These are phyloP conservation scores for Formica aserva DNA, from an alignment of 2,888 invertebrate species.

Conservation along the genomic window DNA sequence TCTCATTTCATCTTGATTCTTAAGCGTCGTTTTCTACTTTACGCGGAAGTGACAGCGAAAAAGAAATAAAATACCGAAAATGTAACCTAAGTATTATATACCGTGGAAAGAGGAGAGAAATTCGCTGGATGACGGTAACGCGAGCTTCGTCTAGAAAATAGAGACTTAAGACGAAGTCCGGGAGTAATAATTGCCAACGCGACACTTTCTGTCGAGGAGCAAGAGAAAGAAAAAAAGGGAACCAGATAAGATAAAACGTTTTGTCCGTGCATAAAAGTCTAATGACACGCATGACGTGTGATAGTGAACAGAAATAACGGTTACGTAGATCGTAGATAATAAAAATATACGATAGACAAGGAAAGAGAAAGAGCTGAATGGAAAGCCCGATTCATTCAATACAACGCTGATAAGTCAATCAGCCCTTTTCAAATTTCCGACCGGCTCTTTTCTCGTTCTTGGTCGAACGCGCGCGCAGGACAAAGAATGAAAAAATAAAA, in stretches of 20 bases:
- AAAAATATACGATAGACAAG: slow-evolving; percentile 54
- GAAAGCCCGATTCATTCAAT: slow-evolving; percentile 60
- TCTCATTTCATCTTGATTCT: slow-evolving; percentile 29
- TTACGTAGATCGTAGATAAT: slow-evolving; percentile 51
- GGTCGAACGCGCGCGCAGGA: neutral
- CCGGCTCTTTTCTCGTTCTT: slow-evolving; percentile 20
- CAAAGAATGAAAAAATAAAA: slow-evolving; percentile 23
- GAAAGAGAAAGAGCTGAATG: neutral
- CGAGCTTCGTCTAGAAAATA: slow-evolving; percentile 51
- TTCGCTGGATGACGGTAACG: slow-evolving; percentile 52
- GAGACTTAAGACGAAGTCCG: slow-evolving; percentile 44
- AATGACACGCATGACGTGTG: slow-evolving; percentile 30
- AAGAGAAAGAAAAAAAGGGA: neutral
- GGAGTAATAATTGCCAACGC: slow-evolving; percentile 55
- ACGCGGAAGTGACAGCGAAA: slow-evolving; percentile 49
- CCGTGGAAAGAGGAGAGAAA: slow-evolving; percentile 48
- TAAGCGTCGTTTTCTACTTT: slow-evolving; percentile 44
- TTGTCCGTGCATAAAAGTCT: neutral
- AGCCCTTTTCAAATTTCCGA: slow-evolving; percentile 26
- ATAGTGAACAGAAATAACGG: slow-evolving; percentile 21
- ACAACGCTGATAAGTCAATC: slow-evolving; percentile 41
- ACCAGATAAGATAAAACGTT: slow-evolving; percentile 14
- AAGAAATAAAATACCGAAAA: slow-evolving; percentile 51
- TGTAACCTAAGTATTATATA: slow-evolving; percentile 54
- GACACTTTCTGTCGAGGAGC: slow-evolving; percentile 28